Conservation (phyloP, 2,888 invertebrate genomes). For the Macropis europaea region DNA sequence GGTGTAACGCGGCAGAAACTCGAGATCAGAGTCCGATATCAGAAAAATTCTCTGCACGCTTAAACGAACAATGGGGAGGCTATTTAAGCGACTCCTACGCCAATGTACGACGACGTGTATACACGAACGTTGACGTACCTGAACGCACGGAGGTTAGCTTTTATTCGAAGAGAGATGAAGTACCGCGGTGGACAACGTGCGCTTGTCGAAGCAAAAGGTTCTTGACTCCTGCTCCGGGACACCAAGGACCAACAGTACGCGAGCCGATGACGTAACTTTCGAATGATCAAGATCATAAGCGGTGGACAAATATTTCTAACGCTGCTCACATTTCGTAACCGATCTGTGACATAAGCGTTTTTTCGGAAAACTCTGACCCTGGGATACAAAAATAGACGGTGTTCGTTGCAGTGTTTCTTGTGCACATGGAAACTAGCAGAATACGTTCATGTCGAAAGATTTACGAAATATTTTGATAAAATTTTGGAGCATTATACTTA, state of each 20-base stretch:
- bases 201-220: constrained; percentile 1
- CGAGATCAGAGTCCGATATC: constrained; percentile 30
- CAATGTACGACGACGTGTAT: constrained; percentile 20
- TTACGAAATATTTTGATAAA: too few relatives aligned
- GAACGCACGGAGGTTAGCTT: constrained; percentile 21
- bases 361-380: too few relatives aligned
- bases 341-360: not conserved
- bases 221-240: constrained; percentile 14
- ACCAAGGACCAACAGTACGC: not conserved
- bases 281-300: not conserved
- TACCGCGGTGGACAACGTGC: not conserved
- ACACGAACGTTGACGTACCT: constrained; percentile 33
- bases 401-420: too few relatives aligned
- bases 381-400: too few relatives aligned
- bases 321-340: not conserved
- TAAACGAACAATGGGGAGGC: constrained; percentile 27
- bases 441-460: too few relatives aligned
- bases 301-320: not conserved
- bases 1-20: constrained; percentile 23
- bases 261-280: constrained; percentile 11
- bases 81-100: constrained; percentile 42
- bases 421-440: too few relatives aligned
- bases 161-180: constrained; percentile 23
- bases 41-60: constrained; percentile 7
- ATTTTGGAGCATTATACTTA: too few relatives aligned